Evolutionary conservation across 2,797 vertebrate genomes (phyloP).

Genomic region (Pogonophryne albipinna): DNA sequence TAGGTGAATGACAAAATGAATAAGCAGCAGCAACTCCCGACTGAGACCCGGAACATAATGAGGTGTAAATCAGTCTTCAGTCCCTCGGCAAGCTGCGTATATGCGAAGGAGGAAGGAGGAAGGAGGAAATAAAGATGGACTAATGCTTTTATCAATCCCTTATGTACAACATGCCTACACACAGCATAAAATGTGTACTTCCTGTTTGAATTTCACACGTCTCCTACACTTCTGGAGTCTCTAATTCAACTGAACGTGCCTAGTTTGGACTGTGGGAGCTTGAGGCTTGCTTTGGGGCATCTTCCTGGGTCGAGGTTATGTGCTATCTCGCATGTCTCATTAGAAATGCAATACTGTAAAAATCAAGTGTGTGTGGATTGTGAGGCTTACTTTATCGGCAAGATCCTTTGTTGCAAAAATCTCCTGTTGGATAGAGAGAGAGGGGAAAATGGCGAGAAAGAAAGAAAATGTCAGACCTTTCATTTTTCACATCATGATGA

Average conservation of each 20-base stretch:
- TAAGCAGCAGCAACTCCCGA: slow-evolving; percentile 74
- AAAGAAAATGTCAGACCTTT: background rate
- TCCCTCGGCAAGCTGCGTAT: slow-evolving; percentile 64
- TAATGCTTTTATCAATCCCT: background rate
- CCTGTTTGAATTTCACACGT: slow-evolving; percentile 20
- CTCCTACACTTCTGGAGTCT: slow-evolving; percentile 1
- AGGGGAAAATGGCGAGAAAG: background rate
- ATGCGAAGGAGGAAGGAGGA: slow-evolving; percentile 19
- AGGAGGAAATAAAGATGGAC: slow-evolving; percentile 26
- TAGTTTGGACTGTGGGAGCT: background rate
- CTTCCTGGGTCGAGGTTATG: slow-evolving; percentile 8
- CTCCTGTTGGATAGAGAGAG: slow-evolving; percentile 63
- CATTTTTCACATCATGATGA: slow-evolving; percentile 5
- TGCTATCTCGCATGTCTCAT: slow-evolving; percentile 5
- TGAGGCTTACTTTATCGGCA: slow-evolving; percentile 81
- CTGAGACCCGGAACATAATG: slow-evolving; percentile 72
- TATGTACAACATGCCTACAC: slow-evolving; percentile 23
- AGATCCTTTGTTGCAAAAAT: slow-evolving; percentile 78
- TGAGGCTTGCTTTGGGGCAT: background rate
- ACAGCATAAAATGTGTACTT: slow-evolving; percentile 8
- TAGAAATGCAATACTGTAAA: slow-evolving; percentile 36
- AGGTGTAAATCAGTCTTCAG: slow-evolving; percentile 77
- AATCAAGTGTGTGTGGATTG: slow-evolving; percentile 9
- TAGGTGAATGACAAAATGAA: slow-evolving; percentile 82
- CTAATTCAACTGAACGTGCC: background rate